phyloP scores from a whole-genome alignment of 2,888 invertebrate species.

The Spodoptera exigua region DNA sequence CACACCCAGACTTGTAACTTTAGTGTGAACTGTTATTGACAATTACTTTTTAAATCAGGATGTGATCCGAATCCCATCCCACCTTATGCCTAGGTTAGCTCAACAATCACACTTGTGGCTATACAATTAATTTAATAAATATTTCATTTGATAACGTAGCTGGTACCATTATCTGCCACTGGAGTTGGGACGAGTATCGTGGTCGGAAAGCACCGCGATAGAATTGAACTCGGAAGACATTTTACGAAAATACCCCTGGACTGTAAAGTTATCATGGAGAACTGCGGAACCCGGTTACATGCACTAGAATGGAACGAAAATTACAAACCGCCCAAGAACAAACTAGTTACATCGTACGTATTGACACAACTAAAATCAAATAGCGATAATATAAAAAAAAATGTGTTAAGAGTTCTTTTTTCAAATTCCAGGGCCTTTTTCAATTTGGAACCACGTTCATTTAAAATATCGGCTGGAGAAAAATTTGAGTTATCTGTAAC shows the following conservation, averaged over 20 bases:
- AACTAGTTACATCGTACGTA: conserved; percentile 73
- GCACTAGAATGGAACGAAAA: conserved; percentile 87
- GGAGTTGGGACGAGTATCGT: conserved; percentile 92
- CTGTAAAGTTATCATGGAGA: conserved; percentile 84
- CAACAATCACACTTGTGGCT: too few species aligned
- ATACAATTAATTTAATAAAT: background rate
- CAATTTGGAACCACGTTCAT: conserved; percentile 79
- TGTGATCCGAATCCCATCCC: too few species aligned
- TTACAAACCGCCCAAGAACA: conserved; percentile 81
- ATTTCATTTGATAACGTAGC: conserved; percentile 59
- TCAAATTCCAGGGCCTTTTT: conserved; percentile 77
- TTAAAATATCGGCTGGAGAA: conserved; percentile 84
- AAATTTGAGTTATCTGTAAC: conserved; percentile 78
- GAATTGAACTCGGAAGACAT: conserved; percentile 90
- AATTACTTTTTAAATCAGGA: too few species aligned
- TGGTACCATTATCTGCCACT: conserved; percentile 87
- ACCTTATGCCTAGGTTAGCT: too few species aligned
- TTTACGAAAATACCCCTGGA: conserved; percentile 88
- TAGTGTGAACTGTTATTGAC: too few species aligned
- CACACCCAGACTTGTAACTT: too few species aligned
- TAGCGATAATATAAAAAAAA: background rate
- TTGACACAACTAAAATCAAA: background rate
- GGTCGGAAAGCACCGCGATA: conserved; percentile 89
- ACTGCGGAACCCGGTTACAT: conserved; percentile 87
- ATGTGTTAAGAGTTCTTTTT: background rate